Base-by-base conservation (phyloP, 2,113 vertebrate genomes). In the Smithornis capensis region DNA sequence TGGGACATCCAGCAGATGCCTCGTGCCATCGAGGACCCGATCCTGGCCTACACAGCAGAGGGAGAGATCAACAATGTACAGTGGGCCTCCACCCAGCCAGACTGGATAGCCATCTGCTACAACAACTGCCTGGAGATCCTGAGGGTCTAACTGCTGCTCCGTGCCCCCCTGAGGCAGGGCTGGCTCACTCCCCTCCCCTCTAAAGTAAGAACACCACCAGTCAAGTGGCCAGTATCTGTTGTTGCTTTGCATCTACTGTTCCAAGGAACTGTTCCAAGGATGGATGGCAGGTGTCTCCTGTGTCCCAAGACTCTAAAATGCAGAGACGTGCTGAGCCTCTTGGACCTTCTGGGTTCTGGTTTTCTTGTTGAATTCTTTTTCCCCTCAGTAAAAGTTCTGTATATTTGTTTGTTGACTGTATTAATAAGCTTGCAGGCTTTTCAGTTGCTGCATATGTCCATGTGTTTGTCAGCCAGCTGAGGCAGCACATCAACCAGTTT, bases 1-100 rank as follows among this genome's bases (percentile, higher is more conserved):
- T 99, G 99, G 99, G 99, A 99, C 95, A 99, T 99, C 97, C 99
- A 99, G 97, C 99, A 99, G 92, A 99, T 99, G 99, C 99, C 99
- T 4, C 98, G 99, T 29, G 99, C 99, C 96, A 99, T 99, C 31
- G 99, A 99, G 97, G 99, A 99, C 95, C 99, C 99, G 16, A 99
- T 99, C 97, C 98, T 99, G 98, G 99, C 99, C 74, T 99, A 99
- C 97, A 99, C 99, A 16, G 99, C 99, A 0, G 99, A 99, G 93
- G 99, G 99, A 38, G 99, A 99, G 97, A 99, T 99, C 98, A 99
- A 99, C 98, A 99, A 99, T 67, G 99, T 99, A 96, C 99, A 99
- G 98, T 99, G 99, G 99, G 99, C 99, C 14, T 99, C 99, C 22
- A 99, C 99, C 44, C 99, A 99, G 98, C 99, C 99, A 8, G 99